Evolutionary conservation across 2,888 invertebrate genomes (phyloP).

Genomic region (Platycheirus rosarum): DNA sequence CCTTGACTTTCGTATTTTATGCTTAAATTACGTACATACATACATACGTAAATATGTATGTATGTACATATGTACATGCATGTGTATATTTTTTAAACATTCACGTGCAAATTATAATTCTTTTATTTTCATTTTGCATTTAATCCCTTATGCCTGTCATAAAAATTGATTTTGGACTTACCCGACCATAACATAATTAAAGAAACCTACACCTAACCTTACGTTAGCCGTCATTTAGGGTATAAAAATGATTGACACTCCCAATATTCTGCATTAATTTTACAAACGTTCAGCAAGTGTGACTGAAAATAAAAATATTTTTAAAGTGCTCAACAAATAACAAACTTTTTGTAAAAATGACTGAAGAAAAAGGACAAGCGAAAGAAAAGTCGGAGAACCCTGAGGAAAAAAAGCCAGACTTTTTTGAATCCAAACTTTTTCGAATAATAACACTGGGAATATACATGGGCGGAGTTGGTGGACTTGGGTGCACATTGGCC

Average conservation of each 20-base stretch:
- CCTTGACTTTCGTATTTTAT: too few species aligned
- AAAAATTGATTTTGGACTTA: slow-evolving; percentile 47
- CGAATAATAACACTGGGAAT: slow-evolving; percentile 79
- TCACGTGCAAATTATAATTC: neutral
- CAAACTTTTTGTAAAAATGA: slow-evolving; percentile 25
- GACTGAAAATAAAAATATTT: neutral
- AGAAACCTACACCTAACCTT: slow-evolving; percentile 2
- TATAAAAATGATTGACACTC: slow-evolving; percentile 61
- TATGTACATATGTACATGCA: too few species aligned
- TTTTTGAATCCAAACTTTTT: slow-evolving; percentile 80
- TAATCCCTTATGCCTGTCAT: slow-evolving; percentile 1
- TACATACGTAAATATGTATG: too few species aligned
- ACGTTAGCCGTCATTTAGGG: too few species aligned
- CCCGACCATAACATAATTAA: slow-evolving; percentile 27
- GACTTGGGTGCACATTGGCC: slow-evolving; percentile 80
- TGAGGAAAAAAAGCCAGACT: slow-evolving; percentile 78
- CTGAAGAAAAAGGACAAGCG: slow-evolving; percentile 38
- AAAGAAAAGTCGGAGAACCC: slow-evolving; percentile 77
- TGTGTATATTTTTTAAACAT: neutral
- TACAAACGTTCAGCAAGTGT: slow-evolving; percentile 1
- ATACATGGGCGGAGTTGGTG: slow-evolving; percentile 80
- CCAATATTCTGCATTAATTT: slow-evolving; percentile 17
- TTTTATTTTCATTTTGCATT: neutral
- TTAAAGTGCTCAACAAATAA: neutral
- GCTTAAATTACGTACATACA: too few species aligned